These are phyloP conservation scores for Molorchus minor DNA, from an alignment of 2,888 invertebrate species.

Conservation along the genomic window DNA sequence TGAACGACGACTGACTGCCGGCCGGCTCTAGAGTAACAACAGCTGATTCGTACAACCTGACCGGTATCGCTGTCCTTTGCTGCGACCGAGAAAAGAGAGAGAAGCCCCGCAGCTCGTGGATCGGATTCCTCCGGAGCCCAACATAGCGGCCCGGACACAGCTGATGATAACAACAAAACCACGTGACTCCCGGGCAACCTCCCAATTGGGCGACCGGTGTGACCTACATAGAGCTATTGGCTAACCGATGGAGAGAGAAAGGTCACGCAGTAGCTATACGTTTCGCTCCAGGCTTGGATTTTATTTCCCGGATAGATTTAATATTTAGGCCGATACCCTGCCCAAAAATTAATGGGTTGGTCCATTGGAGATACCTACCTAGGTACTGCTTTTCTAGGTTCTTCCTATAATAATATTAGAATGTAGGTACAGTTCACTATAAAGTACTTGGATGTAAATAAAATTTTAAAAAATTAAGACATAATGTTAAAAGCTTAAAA, in stretches of 20 bases:
- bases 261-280: slow-evolving; percentile 50
- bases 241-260: slow-evolving; percentile 55
- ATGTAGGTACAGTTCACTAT: too few relatives aligned
- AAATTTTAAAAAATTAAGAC: too few relatives aligned
- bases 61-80: slow-evolving; percentile 27
- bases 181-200: slow-evolving; percentile 65
- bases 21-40: slow-evolving; percentile 58
- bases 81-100: slow-evolving; percentile 21
- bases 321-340: too few relatives aligned
- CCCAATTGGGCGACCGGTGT: slow-evolving; percentile 62
- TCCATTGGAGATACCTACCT: too few relatives aligned
- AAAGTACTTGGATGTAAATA: too few relatives aligned
- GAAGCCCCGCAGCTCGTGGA: slow-evolving; percentile 32
- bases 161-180: slow-evolving; percentile 77
- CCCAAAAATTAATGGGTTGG: too few relatives aligned
- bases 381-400: too few relatives aligned
- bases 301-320: slow-evolving; percentile 19
- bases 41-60: slow-evolving; percentile 54
- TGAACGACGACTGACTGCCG: slow-evolving; percentile 59
- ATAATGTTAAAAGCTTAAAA: too few relatives aligned
- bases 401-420: too few relatives aligned
- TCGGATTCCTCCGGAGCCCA: slow-evolving; percentile 37
- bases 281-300: slow-evolving; percentile 17
- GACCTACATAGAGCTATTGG: slow-evolving; percentile 70
- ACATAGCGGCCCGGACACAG: slow-evolving; percentile 65